Conservation (phyloP, 2,888 invertebrate genomes). For the Dicycla oo region DNA sequence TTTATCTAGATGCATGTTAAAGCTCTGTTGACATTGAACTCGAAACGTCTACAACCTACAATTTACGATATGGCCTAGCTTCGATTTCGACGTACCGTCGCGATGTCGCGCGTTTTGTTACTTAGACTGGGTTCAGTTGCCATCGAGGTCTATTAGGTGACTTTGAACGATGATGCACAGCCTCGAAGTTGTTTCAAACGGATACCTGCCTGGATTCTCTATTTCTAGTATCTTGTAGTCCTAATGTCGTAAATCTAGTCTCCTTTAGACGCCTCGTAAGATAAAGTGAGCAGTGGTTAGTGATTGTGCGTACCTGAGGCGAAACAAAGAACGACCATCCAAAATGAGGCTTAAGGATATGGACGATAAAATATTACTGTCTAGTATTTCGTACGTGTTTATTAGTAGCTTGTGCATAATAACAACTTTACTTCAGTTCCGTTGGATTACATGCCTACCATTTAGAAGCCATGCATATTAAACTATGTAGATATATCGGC, state of each 20-base stretch:
- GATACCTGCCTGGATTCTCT: not conserved
- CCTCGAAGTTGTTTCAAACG: slow-evolving; percentile 16
- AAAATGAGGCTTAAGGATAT: slow-evolving; percentile 51
- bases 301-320: not conserved
- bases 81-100: slow-evolving; percentile 27
- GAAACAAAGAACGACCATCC: not conserved
- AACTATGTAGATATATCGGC: slow-evolving; percentile 17
- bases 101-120: slow-evolving; percentile 42
- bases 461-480: slow-evolving; percentile 30
- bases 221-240: not conserved
- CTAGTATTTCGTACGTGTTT: slow-evolving; percentile 41
- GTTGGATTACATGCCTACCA: slow-evolving; percentile 4
- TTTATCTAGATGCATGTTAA: slow-evolving; percentile 37
- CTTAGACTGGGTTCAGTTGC: slow-evolving; percentile 37
- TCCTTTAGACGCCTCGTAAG: not conserved
- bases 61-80: slow-evolving; percentile 43
- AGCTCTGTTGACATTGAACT: slow-evolving; percentile 54
- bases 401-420: not conserved
- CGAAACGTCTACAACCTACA: slow-evolving; percentile 41
- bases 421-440: not conserved
- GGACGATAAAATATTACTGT: slow-evolving; percentile 35
- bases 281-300: not conserved
- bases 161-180: not conserved
- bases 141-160: slow-evolving; percentile 6
- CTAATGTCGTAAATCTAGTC: not conserved